Conservation (phyloP, 2,888 invertebrate genomes). For the Drosophila crucigera region DNA sequence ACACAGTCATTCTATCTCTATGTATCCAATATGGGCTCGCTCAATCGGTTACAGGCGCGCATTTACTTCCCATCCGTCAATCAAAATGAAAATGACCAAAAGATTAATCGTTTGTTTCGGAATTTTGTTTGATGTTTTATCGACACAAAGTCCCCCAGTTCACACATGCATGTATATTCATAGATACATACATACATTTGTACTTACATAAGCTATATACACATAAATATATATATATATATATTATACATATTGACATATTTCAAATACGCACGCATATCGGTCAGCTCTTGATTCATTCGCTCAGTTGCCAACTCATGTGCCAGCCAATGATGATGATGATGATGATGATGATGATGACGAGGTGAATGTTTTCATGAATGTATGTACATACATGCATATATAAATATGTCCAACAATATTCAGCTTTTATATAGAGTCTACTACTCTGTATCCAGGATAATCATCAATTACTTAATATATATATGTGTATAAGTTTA, state of each 20-base stretch:
- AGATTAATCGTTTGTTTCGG: constrained; percentile 84
- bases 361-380: constrained; percentile 33
- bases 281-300: constrained; percentile 51
- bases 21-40: constrained; percentile 29
- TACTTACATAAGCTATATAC: constrained; percentile 1
- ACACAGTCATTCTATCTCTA: not conserved
- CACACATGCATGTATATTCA: constrained; percentile 17
- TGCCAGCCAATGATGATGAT: constrained; percentile 31
- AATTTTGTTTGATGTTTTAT: constrained; percentile 83
- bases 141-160: constrained; percentile 70
- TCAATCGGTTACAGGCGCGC: constrained; percentile 55
- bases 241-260: constrained; percentile 3
- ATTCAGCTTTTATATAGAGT: not conserved
- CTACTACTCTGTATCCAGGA: not conserved
- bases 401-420: not conserved
- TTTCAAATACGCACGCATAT: constrained; percentile 2
- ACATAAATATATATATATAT: not conserved
- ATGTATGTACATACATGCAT: not conserved
- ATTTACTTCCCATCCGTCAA: constrained; percentile 83
- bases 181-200: constrained; percentile 16
- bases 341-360: constrained; percentile 15
- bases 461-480: constrained; percentile 8
- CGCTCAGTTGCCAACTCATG: constrained; percentile 58
- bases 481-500: not conserved
- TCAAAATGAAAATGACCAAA: constrained; percentile 84